Percentiles rank a stretch among this genome's conserved stretches.
Evolutionary conservation across 2,888 invertebrate genomes (phyloP).

Genomic region (Scaeva pyrastri): DNA sequence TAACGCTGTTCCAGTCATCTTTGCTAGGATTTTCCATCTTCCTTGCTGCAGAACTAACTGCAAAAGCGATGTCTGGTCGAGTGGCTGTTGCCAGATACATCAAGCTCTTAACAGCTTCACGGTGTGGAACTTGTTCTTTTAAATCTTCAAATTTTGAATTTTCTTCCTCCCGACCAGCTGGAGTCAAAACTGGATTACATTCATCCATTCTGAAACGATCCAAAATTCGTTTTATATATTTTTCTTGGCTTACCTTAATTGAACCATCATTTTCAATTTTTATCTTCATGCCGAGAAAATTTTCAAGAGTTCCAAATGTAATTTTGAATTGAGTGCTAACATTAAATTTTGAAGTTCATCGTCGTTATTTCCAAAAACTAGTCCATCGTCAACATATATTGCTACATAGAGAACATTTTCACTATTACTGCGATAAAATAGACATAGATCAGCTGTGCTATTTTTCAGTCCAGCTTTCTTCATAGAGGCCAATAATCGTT

Average conservation of each 20-base stretch:
- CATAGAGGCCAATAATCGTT: slow-evolving; percentile 12
- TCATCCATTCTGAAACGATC: not conserved
- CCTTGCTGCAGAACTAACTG: slow-evolving; percentile 31
- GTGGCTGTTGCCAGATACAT: slow-evolving; percentile 60
- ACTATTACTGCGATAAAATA: slow-evolving; percentile 26
- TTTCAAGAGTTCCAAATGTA: not conserved
- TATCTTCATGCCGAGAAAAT: slow-evolving; percentile 13
- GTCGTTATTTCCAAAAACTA: slow-evolving; percentile 20
- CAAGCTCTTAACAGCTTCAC: slow-evolving; percentile 52
- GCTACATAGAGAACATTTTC: slow-evolving; percentile 27
- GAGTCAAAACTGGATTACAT: not conserved
- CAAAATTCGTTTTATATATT: not conserved
- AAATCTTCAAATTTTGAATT: not conserved
- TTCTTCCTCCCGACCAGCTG: not conserved
- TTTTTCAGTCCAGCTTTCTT: not conserved
- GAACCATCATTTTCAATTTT: not conserved
- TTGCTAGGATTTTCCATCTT: slow-evolving; percentile 45
- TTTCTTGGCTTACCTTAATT: not conserved
- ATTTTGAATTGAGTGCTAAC: not conserved
- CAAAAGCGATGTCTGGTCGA: slow-evolving; percentile 47
- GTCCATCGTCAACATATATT: slow-evolving; percentile 18
- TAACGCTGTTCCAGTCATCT: slow-evolving; percentile 22
- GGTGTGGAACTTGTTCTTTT: slow-evolving; percentile 11
- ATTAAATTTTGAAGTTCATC: slow-evolving; percentile 13
- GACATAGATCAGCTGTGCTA: slow-evolving; percentile 16